phyloP scores from a whole-genome alignment of 2,797 vertebrate genomes.

The Platalea minor region DNA sequence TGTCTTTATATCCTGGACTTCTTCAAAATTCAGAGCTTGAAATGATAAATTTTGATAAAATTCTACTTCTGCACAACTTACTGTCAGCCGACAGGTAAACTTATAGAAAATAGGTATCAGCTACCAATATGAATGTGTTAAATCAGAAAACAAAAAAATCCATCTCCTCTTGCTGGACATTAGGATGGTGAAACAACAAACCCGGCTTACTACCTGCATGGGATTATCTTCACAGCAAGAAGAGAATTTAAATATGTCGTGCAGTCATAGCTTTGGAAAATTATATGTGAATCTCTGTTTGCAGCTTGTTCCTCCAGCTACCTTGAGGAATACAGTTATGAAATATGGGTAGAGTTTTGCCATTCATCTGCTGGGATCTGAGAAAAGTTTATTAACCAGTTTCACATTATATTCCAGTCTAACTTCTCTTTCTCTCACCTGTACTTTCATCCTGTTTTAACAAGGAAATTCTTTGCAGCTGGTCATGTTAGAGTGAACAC shows the following conservation, averaged over 20 bases:
- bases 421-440: background rate
- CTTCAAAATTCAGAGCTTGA: background rate
- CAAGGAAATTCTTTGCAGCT: background rate
- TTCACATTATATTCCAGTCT: background rate
- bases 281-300: accelerated
- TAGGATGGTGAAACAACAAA: background rate
- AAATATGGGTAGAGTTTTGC: background rate
- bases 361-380: background rate
- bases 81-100: background rate
- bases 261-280: background rate
- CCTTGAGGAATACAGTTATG: background rate
- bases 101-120: background rate
- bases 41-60: background rate
- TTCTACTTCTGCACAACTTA: background rate
- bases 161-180: background rate
- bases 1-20: background rate
- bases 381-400: background rate
- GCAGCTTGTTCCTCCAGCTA: background rate
- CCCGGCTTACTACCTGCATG: background rate
- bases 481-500: background rate
- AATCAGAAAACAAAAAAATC: background rate
- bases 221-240: background rate
- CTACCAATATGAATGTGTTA: background rate
- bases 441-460: background rate
- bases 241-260: background rate